Evolutionary conservation across 2,113 vertebrate species (phyloP).

Genomic region (Barnardius zonarius): DNA sequence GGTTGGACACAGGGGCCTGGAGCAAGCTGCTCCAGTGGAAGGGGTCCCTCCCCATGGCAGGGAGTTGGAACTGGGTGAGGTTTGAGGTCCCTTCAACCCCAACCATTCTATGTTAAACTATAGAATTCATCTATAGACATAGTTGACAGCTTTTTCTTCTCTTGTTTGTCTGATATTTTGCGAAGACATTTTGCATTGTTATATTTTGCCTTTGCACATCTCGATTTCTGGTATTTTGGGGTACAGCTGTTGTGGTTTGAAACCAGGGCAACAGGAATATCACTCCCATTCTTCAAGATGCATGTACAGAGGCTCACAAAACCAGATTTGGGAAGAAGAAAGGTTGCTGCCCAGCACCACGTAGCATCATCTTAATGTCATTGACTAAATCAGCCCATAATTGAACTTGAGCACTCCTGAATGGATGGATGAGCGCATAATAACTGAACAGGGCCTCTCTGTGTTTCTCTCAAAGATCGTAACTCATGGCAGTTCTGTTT

Average conservation of each 20-base stretch:
- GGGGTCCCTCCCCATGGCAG: neutral
- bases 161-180: neutral
- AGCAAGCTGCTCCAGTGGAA: neutral
- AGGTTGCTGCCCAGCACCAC: neutral
- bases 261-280: neutral
- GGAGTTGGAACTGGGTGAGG: neutral
- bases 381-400: neutral
- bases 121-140: rapidly evolving
- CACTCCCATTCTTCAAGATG: neutral
- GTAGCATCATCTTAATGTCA: rapidly evolving
- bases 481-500: neutral
- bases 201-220: neutral
- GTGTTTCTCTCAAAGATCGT: neutral
- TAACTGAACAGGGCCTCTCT: neutral
- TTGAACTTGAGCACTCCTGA: neutral
- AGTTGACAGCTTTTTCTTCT: neutral
- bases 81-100: neutral
- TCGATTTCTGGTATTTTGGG: neutral
- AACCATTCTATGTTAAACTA: neutral
- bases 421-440: neutral
- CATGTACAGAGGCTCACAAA: neutral
- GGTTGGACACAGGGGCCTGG: neutral
- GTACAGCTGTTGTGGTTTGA: neutral
- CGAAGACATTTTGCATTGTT: neutral
- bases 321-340: neutral